phyloP scores from a whole-genome alignment of 2,113 vertebrate genomes.

The Laticauda laticaudata region DNA sequence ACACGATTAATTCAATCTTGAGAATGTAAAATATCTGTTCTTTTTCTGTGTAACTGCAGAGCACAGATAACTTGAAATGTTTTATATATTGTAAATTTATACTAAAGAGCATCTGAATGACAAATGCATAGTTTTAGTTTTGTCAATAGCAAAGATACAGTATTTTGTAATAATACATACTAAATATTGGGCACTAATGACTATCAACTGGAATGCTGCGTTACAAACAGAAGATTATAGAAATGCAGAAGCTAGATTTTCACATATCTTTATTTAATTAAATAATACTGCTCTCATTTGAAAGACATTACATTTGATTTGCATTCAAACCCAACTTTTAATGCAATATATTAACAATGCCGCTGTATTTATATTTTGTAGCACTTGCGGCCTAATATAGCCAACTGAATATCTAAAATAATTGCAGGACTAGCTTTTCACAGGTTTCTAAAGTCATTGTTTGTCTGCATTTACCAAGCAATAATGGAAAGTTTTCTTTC shows the following conservation, averaged over 20 bases:
- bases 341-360: not conserved
- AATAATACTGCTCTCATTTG: not conserved
- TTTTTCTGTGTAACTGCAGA: slow-evolving; percentile 44
- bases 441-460: not conserved
- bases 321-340: not conserved
- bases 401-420: not conserved
- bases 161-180: not conserved
- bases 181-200: not conserved
- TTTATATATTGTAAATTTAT: not conserved
- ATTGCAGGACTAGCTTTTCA: not conserved
- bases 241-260: not conserved
- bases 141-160: not conserved
- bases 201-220: not conserved
- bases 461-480: not conserved
- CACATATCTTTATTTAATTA: not conserved
- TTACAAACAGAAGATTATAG: not conserved
- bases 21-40: slow-evolving; percentile 26
- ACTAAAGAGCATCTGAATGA: not conserved
- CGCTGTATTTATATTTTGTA: not conserved
- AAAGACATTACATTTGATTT: not conserved
- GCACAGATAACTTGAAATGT: slow-evolving; percentile 21
- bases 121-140: slow-evolving; percentile 11
- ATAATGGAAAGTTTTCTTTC: not conserved
- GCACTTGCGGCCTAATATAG: not conserved
- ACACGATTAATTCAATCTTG: slow-evolving; percentile 45